These are phyloP conservation scores for Lathamus discolor DNA, from an alignment of 2,113 vertebrate species.

Conservation along the genomic window DNA sequence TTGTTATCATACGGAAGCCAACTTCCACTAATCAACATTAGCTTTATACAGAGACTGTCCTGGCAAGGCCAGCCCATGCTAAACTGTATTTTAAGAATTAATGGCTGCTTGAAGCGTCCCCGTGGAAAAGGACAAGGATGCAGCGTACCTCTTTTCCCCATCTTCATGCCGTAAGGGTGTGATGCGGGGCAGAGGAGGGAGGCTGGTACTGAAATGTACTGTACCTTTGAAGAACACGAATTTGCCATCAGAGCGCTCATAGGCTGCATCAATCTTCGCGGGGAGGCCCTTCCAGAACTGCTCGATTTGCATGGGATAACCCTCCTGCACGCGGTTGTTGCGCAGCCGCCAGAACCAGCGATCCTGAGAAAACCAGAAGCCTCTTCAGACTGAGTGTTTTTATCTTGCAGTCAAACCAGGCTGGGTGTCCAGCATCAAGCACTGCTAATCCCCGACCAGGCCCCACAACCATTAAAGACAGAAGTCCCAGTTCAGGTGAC, in stretches of 20 bases:
- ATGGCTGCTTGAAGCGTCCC: not conserved
- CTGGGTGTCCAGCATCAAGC: not conserved
- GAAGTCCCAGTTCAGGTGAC: not conserved
- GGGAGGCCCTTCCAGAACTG: constrained; percentile 99
- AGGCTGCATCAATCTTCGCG: constrained; percentile 91
- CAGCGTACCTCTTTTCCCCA: accelerated
- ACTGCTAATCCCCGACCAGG: not conserved
- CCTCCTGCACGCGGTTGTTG: constrained; percentile 96
- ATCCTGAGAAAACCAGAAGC: constrained; percentile 73
- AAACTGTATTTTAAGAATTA: not conserved
- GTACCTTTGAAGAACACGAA: constrained; percentile 99
- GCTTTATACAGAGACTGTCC: not conserved
- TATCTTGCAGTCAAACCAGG: not conserved
- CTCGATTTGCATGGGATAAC: constrained; percentile 97
- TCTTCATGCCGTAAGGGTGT: not conserved
- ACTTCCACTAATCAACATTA: not conserved
- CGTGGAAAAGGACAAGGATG: not conserved
- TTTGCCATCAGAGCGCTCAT: constrained; percentile 94
- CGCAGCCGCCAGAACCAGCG: constrained; percentile 98
- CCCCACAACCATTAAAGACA: not conserved
- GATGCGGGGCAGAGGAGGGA: not conserved
- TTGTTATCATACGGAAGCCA: not conserved
- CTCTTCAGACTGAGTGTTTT: not conserved
- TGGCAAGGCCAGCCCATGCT: not conserved
- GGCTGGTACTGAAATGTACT: not conserved